Evolutionary conservation across 2,888 invertebrate genomes (phyloP), one percentile per base, ranked within the genome.

Genomic region (Perizoma flavofasciatum): DNA sequence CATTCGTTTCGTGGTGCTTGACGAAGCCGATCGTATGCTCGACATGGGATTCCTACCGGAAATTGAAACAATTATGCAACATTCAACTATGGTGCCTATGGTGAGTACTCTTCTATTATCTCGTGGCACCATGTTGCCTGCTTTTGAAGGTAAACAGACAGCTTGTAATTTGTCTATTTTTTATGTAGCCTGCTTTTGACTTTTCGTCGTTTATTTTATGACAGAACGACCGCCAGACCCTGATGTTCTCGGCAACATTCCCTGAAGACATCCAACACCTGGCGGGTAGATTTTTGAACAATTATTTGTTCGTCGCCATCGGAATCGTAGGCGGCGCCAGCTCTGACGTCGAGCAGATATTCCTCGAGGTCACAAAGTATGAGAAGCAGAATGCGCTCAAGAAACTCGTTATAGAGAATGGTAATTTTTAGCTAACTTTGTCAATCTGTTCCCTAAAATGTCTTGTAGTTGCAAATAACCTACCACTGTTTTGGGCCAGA

Each of bases 221-320:
- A n/a, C 75, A 95, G 94, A 93, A 89, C 94, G 94, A 97, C 61
- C 94, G 99, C 60, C 98, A 99, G 85, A 99, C 99, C 0, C 95
- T 99, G 35, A 99, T 99, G 99, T 99, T 99, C 92, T 99, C 99
- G 10, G 99, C 99, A 4, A 99, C 99, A 9, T 99, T 99, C 92
- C 99, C 99, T 0, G 98, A 98, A 81, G 98, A 99, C 81, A 99
- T 99, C 74, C 98, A 99, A 84, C 93, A 93, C 47, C 85, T 98
- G 67, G 98, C 98, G 0, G 93, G 93, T 0, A 94, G 95, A 51
- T 98, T 97, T 81, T 88, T 99, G 10, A 91, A 93, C 66, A 85
- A 90, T 71, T 98, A 98, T 79, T 79, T 98, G n/a, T 98, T 98
- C 78, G 93, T 98, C 6, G 94, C 97, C 0, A 96, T 99, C 11